phyloP scores from a whole-genome alignment of 53 echinoderm and acorn worm species.

The Temnopleurus reevesii region DNA sequence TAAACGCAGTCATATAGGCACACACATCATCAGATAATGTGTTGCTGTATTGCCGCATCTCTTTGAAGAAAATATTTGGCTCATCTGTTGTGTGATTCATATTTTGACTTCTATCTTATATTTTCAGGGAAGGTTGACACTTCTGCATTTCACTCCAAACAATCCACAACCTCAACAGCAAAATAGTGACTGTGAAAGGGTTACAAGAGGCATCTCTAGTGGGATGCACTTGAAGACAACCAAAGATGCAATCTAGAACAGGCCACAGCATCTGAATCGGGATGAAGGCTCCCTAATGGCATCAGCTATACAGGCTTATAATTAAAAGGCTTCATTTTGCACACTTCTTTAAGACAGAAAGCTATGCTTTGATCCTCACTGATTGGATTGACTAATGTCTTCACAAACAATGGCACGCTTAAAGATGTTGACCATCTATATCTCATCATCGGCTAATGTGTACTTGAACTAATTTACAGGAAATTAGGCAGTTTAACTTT shows the following conservation, averaged over 20 bases:
- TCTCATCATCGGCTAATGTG: not conserved
- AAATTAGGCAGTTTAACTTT: not conserved
- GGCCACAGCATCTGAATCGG: not conserved
- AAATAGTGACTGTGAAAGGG: no score
- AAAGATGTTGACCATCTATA: not conserved
- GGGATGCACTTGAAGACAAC: constrained; percentile 4
- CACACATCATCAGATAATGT: no score
- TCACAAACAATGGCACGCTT: constrained; percentile 1
- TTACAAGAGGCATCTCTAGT: not conserved
- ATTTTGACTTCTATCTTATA: no score
- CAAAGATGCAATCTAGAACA: constrained; percentile 3
- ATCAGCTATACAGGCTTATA: not conserved
- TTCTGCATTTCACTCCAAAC: no score
- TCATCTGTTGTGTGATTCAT: no score
- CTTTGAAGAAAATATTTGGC: no score
- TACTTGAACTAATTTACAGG: constrained; percentile 20
- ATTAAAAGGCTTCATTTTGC: not conserved
- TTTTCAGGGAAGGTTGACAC: no score
- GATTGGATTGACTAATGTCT: constrained; percentile 1
- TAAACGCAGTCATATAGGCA: no score
- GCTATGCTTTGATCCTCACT: not conserved
- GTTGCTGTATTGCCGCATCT: no score
- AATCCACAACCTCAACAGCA: no score
- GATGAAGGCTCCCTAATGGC: not conserved
- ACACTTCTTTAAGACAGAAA: not conserved